Percentiles rank a stretch among this genome's conserved stretches.
phyloP scores from a whole-genome alignment of 2,113 vertebrate species.

The Pseudonaja textilis region DNA sequence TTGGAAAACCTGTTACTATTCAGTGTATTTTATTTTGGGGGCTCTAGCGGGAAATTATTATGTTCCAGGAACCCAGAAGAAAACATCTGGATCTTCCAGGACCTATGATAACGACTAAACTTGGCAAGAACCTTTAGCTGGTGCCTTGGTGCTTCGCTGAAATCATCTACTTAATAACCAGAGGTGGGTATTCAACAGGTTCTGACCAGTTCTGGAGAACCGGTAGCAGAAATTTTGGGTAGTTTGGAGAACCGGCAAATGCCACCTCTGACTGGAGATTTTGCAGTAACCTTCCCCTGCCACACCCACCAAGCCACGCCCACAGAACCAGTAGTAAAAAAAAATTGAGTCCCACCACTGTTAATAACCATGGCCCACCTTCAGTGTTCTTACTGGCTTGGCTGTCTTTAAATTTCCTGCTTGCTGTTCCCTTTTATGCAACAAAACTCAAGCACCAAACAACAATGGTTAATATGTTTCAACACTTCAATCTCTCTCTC shows the following conservation, averaged over 20 bases:
- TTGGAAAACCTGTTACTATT: slow-evolving; percentile 12
- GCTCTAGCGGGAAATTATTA: slow-evolving; percentile 57
- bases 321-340: too few relatives aligned
- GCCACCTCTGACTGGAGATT: too few relatives aligned
- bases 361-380: neutral
- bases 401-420: neutral
- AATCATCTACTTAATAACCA: neutral
- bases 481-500: neutral
- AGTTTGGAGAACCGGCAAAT: too few relatives aligned
- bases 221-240: too few relatives aligned
- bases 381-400: neutral
- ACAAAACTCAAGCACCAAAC: neutral
- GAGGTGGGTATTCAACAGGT: too few relatives aligned
- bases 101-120: neutral
- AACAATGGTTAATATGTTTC: neutral
- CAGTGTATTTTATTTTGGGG: slow-evolving; percentile 31
- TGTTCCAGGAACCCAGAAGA: slow-evolving; percentile 44
- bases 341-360: too few relatives aligned
- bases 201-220: too few relatives aligned
- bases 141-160: neutral
- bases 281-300: too few relatives aligned
- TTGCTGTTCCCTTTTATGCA: neutral
- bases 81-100: slow-evolving; percentile 25
- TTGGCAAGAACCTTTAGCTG: neutral
- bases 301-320: too few relatives aligned